Evolutionary conservation across 2,888 invertebrate genomes (phyloP).

Genomic region (Fragum sueziense): DNA sequence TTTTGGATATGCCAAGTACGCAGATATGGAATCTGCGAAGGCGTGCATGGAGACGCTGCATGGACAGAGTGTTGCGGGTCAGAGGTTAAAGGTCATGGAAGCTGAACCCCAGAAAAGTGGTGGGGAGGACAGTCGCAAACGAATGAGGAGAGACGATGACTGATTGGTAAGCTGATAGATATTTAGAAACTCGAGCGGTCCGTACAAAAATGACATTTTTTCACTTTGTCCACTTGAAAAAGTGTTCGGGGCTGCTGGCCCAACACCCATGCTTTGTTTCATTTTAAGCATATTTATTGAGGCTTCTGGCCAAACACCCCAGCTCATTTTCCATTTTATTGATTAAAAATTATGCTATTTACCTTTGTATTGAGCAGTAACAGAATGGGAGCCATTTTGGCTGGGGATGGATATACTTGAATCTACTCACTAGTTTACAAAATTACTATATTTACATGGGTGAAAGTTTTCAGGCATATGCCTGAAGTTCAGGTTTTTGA

Average conservation of each 20-base stretch:
- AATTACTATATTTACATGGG: too few relatives aligned
- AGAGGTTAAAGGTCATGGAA: conserved; percentile 93
- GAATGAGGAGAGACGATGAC: conserved; percentile 46
- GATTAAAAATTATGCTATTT: too few relatives aligned
- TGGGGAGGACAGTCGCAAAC: conserved; percentile 56
- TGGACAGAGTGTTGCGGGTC: conserved; percentile 93
- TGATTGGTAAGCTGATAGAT: too few relatives aligned
- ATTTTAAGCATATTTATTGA: background rate
- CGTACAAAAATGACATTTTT: background rate
- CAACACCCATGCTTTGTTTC: background rate
- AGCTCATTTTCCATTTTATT: background rate
- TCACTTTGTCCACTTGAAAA: background rate
- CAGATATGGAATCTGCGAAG: conserved; percentile 89
- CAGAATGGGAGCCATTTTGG: too few relatives aligned
- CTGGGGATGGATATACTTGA: too few relatives aligned
- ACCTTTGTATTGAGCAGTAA: too few relatives aligned
- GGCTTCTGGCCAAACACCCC: background rate
- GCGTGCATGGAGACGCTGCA: conserved; percentile 90
- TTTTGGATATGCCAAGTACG: conserved; percentile 95
- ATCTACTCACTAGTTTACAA: too few relatives aligned
- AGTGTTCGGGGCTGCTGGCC: background rate
- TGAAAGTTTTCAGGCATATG: too few relatives aligned
- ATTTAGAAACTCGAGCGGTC: background rate
- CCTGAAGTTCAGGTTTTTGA: too few relatives aligned
- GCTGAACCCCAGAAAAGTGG: conserved; percentile 86